Percentiles rank a stretch among this genome's conserved stretches.
Conservation (phyloP, 2,113 vertebrate species). For the Sinocyclocheilus anshuiensis region DNA sequence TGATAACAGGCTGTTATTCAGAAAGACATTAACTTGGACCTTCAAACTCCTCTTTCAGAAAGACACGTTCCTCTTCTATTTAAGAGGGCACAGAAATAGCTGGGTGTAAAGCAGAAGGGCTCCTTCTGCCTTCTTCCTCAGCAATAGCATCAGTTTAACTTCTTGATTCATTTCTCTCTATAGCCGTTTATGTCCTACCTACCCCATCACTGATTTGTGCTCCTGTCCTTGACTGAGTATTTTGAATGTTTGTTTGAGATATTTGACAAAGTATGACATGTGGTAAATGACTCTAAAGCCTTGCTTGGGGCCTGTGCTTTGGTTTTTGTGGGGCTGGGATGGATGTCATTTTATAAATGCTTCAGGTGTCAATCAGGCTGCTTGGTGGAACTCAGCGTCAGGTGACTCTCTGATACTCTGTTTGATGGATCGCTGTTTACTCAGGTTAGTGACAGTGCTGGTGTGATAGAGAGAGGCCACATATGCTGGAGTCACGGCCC, state of each 20-base stretch:
- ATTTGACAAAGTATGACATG: neutral
- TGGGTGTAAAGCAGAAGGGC: neutral
- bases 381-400: neutral
- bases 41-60: constrained; percentile 13
- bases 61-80: neutral
- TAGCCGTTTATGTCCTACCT: neutral
- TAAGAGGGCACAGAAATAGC: neutral
- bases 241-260: neutral
- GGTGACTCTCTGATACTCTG: neutral
- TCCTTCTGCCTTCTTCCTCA: neutral
- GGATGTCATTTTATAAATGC: neutral
- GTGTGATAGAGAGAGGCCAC: neutral
- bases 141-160: neutral
- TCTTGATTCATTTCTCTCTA: neutral
- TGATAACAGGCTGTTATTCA: neutral
- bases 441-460: neutral
- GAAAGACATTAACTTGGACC: neutral
- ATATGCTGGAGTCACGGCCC: neutral
- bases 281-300: neutral
- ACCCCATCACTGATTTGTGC: neutral
- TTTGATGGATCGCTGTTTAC: constrained; percentile 35
- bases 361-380: neutral
- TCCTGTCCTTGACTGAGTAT: neutral
- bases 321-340: neutral
- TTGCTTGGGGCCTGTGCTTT: neutral